Base-by-base conservation (phyloP, 23 tunicate species). In the Halocynthia aurantium region DNA sequence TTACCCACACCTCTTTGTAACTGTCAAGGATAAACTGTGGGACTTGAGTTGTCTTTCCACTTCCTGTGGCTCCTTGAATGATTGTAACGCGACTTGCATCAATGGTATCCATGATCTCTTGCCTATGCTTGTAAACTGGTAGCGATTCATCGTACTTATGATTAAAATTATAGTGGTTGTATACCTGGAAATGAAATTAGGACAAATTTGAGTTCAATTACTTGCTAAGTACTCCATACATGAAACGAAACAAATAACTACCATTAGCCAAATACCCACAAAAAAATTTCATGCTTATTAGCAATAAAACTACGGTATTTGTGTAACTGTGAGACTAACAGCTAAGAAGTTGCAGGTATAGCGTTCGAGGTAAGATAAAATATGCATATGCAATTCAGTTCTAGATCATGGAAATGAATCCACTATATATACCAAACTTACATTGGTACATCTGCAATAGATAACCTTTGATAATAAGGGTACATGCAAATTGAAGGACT, bases 41-140 rank as follows among this genome's bases (percentile, higher is more conserved):
- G 7, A 95, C 91, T 90, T 95, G 99, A 8, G 99, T 95, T 9
- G 96, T 88, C 77, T 95, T 95, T 61, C 99, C 99, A 85, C 96
- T 84, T 18, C 99, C 99, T 54, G 99, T 95, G n/a, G 81, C 62
- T 58, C 99, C 99, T 76, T 89, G 84, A 51, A 95, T 85, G 8
- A 95, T 85, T 7, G 96, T 89, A 50, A 95, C 99, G 17, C 71
- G 61, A 70, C 77, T 70, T 17, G 11, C 63, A 21, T 53, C 52
- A 19, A 83, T 78, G 11, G 67, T 65, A 6, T 52, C 73, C 1
- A 87, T 51, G 15, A 87, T 83, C 18, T 83, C 84, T 2, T 55
- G 22, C 50, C 22, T 66, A 76, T 75, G 67, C 15, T 12, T 12
- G 22, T 63, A 55, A 7, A 81, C 84, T 11, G 92, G 84, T 44